Conservation (phyloP, 1,140 invertebrate genomes). For the Planococcus citri region DNA sequence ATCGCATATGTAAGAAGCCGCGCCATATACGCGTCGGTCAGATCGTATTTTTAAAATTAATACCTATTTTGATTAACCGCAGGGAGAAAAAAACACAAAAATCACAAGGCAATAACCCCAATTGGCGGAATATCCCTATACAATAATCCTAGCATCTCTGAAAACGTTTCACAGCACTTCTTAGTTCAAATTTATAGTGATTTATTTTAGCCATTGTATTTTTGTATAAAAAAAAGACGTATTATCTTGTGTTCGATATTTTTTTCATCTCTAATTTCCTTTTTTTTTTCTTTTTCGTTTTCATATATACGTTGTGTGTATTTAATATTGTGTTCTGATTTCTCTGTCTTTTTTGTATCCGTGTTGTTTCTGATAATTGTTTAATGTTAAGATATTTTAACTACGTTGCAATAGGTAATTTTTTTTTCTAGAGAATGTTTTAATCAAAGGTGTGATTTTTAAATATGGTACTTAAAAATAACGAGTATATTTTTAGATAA, state of each 20-base stretch:
- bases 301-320: background rate
- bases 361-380: background rate
- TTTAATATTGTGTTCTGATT: background rate
- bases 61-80: no score
- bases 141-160: no score
- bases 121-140: no score
- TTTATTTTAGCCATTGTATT: constrained; percentile 4
- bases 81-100: no score
- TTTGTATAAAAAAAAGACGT: background rate
- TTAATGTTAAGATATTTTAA: background rate
- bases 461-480: background rate
- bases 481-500: background rate
- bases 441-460: background rate
- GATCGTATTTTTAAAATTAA: no score
- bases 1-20: no score
- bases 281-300: background rate
- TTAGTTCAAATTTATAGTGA: constrained; percentile 5
- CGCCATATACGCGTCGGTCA: no score
- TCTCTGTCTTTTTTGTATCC: background rate
- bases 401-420: background rate
- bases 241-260: background rate
- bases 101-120: no score
- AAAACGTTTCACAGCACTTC: no score
- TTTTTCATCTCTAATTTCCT: no score
- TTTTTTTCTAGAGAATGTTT: background rate